Evolutionary conservation across 2,888 invertebrate genomes (phyloP).

Genomic region (Chrysolina americana): DNA sequence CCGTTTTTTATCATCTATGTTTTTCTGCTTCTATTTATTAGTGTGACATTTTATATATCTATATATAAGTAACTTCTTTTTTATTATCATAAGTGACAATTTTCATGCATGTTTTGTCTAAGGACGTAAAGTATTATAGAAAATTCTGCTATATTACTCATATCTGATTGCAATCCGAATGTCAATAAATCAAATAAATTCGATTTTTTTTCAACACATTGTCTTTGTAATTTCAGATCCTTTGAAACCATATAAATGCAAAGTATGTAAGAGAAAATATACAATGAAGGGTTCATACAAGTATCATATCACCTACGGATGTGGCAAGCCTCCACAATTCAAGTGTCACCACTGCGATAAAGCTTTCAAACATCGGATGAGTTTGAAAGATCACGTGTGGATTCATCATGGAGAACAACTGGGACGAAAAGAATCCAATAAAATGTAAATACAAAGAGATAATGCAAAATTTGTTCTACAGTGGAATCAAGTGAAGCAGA

Average conservation of each 20-base stretch:
- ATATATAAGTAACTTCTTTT: no score
- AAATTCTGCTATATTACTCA: no score
- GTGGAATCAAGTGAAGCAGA: no score
- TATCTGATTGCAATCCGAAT: no score
- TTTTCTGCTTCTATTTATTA: no score
- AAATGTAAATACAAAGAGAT: not conserved
- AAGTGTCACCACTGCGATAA: conserved; percentile 16
- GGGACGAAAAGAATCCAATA: conserved; percentile 11
- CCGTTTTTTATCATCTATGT: no score
- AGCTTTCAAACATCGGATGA: conserved; percentile 17
- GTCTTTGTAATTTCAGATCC: not conserved
- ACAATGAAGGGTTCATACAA: conserved; percentile 1
- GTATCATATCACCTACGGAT: conserved; percentile 17
- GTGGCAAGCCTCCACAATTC: conserved; percentile 24
- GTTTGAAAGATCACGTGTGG: conserved; percentile 20
- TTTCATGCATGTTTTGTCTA: no score
- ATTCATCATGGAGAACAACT: conserved; percentile 12
- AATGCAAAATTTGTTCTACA: no score
- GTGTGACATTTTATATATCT: no score
- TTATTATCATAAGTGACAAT: no score
- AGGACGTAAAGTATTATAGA: no score
- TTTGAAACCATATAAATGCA: conserved; percentile 12
- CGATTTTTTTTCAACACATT: not conserved
- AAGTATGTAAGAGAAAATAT: conserved; percentile 1
- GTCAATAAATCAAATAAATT: no score